These are phyloP conservation scores for Astropecten irregularis DNA, from an alignment of 53 echinoderm and acorn worm genomes.

Conservation along the genomic window DNA sequence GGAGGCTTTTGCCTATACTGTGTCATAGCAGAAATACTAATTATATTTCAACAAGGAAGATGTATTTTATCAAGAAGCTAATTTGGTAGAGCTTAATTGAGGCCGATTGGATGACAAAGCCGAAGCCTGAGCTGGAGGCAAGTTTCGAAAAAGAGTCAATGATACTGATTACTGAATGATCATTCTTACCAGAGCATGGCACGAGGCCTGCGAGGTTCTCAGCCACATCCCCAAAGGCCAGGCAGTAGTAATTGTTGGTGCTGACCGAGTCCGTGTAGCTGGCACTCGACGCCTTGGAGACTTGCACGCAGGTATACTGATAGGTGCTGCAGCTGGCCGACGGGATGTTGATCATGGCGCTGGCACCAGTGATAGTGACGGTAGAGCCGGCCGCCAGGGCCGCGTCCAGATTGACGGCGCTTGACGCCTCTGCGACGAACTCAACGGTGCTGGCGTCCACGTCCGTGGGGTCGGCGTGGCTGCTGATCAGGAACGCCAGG, in stretches of 20 bases:
- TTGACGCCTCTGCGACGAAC: conserved; percentile 39
- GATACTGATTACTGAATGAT: too few species aligned
- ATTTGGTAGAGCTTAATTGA: too few species aligned
- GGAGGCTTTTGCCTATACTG: too few species aligned
- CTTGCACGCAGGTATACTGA: conserved; percentile 61
- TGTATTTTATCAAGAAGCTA: too few species aligned
- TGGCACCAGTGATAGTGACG: conserved; percentile 43
- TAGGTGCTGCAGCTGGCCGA: conserved; percentile 40
- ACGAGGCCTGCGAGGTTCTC: conserved; percentile 54
- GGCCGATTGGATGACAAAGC: too few species aligned
- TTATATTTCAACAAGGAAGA: too few species aligned
- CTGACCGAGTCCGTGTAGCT: conserved; percentile 55
- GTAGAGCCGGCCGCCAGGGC: conserved; percentile 51
- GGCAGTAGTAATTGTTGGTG: conserved; percentile 72
- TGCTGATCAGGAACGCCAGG: conserved; percentile 56
- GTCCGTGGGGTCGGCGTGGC: conserved; percentile 59
- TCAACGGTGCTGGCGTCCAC: background rate
- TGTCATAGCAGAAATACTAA: too few species aligned
- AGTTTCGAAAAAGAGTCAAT: too few species aligned
- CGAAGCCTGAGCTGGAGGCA: too few species aligned
- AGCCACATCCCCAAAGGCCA: conserved; percentile 65
- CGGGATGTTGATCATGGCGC: conserved; percentile 75
- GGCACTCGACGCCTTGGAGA: conserved; percentile 48
- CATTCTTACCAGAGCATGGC: background rate
- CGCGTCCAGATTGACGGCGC: conserved; percentile 55